Conservation (phyloP, 1,140 invertebrate genomes). For the Periplaneta americana region DNA sequence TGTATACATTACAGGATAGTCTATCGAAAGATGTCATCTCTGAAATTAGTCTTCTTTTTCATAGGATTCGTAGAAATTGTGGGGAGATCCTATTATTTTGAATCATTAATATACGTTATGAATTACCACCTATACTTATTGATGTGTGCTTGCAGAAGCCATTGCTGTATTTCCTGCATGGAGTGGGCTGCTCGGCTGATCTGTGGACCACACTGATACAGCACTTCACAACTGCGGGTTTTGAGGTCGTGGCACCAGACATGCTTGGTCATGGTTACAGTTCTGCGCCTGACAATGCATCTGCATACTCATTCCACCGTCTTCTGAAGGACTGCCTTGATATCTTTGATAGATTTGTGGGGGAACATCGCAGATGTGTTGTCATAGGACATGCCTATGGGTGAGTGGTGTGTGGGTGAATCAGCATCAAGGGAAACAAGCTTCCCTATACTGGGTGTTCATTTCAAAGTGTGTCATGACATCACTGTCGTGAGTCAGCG, state of each 20-base stretch:
- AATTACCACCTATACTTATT: too few species aligned
- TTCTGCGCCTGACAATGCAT: slow-evolving; percentile 48
- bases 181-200: slow-evolving; percentile 65
- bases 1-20: too few species aligned
- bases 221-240: slow-evolving; percentile 55
- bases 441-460: too few species aligned
- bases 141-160: slow-evolving; percentile 38
- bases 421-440: too few species aligned
- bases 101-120: too few species aligned
- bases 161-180: slow-evolving; percentile 63
- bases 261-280: slow-evolving; percentile 68
- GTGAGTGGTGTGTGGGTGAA: too few species aligned
- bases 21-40: too few species aligned
- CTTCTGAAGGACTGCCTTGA: slow-evolving; percentile 53
- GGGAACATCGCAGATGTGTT: slow-evolving; percentile 39
- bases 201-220: slow-evolving; percentile 56
- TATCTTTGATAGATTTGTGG: slow-evolving; percentile 56
- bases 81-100: too few species aligned
- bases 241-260: slow-evolving; percentile 64
- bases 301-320: slow-evolving; percentile 58
- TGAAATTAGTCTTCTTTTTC: too few species aligned
- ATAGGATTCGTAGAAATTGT: too few species aligned
- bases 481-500: too few species aligned
- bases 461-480: too few species aligned
- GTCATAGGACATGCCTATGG: slow-evolving; percentile 59